Evolutionary conservation across 2,888 invertebrate genomes (phyloP), one percentile per base, ranked within the genome.

Genomic region (Cephus runcator): DNA sequence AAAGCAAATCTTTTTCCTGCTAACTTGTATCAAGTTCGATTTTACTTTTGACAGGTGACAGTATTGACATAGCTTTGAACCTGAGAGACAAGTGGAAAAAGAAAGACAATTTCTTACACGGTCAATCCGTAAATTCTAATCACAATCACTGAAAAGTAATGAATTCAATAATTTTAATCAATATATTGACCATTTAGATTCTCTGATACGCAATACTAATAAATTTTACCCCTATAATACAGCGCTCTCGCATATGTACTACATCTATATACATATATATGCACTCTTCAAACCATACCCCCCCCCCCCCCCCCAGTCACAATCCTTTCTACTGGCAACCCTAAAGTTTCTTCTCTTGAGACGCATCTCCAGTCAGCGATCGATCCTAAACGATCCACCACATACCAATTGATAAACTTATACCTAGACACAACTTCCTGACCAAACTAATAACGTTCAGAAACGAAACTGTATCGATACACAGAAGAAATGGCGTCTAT

Each of bases 81-180:
- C 40, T 88, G 36, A 85, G 85, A 73, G 77, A 84, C 34, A 88
- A 86, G 76, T 88, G 87, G 88, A 81, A 79, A 76, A 78, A 80
- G 71, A 77, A 73, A 56, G 9, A 56, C 9, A 56, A 56, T 23
- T 56, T 56, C 23, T 56, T 56, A 23, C 23, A 56, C 56, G 56
- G 56, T 23, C 23, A 56, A 23, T 9, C 6, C 2, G 2, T 9
- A 56, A 15, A 23, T 23, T 56, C 1, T 9, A 56, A 56, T 56
- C 56, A 56, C 6, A 23, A 56, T 56, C 23, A 23, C 23, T 56
- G 9, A 56, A 23, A 56, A 56, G 15, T 56, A 56, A 56, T 56
- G 23, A 56, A 23, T 56, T 56, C 56, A 9, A 56, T 56, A 56
- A 56, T 56, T 2, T 23, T 56, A 23, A 23, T 23, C 56, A 56